Base-by-base conservation (phyloP, 2,888 invertebrate genomes). In the Zygothrica quintamaculata region DNA sequence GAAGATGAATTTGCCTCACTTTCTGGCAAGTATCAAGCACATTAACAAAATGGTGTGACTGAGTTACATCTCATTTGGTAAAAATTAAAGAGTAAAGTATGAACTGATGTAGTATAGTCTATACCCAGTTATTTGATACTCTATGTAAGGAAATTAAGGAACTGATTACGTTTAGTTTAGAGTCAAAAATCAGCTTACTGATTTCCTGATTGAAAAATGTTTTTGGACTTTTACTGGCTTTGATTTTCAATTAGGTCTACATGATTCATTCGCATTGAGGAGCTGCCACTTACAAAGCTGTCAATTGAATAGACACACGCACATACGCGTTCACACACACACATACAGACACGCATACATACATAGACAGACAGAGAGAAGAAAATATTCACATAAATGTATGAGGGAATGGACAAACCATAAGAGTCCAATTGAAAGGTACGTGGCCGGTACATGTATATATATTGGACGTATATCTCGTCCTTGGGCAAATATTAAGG, bases 171-270 rank as follows among this genome's bases (percentile, higher is more conserved):
- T n/a, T n/a, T n/a, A 22, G 18, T 22, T 22, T 22, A 3, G 18
- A 22, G 60, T 58, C 36, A 44, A 55, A 67, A 78, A 78, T 71
- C 66, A 65, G 40, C 60, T 70, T 58, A 53, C 55, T 52, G 61
- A 57, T 44, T 51, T 73, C 47, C 50, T 31, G 52, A 56, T 55
- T 52, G 57, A 53, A 39, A 50, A 36, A 59, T 18, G 42, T 40
- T 31, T 29, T 59, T 66, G 47, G 57, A 65, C 47, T 55, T 68
- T 60, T 56, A 60, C 68, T 68, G 68, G 66, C 78, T 84, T 84
- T 80, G 84, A 72, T 69, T 80, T 84, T 81, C 79, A 80, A 80
- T 80, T 80, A 80, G 68, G 71, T 80, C 59, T 55, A 65, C 78
- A 74, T 65, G 71, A 81, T 81, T 84, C 81, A 80, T 77, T 77